Conservation (phyloP, 2,113 vertebrate species). For the Pangasianodon gigas region DNA sequence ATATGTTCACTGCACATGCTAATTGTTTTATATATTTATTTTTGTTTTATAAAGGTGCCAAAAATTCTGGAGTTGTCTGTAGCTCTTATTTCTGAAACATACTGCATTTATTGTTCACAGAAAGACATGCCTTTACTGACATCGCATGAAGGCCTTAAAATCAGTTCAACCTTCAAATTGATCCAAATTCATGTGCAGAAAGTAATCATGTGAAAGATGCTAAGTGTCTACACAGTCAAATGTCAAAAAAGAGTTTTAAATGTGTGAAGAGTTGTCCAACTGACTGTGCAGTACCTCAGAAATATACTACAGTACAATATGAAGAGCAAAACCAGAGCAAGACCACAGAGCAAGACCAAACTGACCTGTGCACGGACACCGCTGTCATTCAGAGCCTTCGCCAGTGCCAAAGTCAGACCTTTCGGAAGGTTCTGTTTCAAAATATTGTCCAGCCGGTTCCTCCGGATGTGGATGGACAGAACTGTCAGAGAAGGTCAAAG, state of each 20-base stretch:
- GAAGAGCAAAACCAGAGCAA: neutral
- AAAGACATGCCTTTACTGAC: no score
- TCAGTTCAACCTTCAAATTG: neutral
- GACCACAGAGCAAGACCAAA: neutral
- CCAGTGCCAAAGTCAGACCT: conserved; percentile 85
- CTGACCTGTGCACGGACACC: conserved; percentile 83
- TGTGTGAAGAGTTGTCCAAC: no score
- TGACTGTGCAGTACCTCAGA: neutral
- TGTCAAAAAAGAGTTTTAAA: neutral
- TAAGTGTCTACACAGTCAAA: neutral
- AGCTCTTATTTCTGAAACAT: no score
- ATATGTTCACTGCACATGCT: no score
- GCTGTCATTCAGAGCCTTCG: conserved; percentile 85
- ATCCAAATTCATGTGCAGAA: neutral
- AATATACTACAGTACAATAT: neutral
- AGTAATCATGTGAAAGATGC: neutral
- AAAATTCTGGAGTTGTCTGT: no score
- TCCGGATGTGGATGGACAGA: conserved; percentile 85
- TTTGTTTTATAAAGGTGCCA: no score
- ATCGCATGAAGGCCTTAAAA: no score
- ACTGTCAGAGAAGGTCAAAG: conserved; percentile 70
- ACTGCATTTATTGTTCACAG: no score
- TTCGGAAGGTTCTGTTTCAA: conserved; percentile 83
- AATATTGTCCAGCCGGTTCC: conserved; percentile 77
- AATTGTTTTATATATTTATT: no score